Evolutionary conservation across 2,113 vertebrate genomes (phyloP).

Genomic region (Desmodus rotundus): DNA sequence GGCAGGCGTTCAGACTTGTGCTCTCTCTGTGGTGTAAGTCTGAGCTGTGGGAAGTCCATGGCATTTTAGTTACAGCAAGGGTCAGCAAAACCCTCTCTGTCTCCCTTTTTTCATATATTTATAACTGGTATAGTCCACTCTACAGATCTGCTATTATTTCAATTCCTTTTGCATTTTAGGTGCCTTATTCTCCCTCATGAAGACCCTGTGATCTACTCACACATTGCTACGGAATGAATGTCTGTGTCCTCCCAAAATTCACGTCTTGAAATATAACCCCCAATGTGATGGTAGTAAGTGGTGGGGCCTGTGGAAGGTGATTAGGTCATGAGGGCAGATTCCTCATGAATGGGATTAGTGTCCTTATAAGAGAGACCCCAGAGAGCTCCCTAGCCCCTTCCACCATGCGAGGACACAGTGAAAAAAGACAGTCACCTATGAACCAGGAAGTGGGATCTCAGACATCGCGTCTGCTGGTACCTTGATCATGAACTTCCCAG

Average conservation of each 20-base stretch:
- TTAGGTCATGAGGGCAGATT: background rate
- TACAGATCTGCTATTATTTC: background rate
- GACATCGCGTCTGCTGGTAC: background rate
- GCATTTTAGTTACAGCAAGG: fast-evolving
- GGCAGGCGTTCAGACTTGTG: too few species aligned
- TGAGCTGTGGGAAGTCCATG: too few species aligned
- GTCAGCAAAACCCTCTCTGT: background rate
- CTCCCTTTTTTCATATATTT: background rate
- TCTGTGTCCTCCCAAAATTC: background rate
- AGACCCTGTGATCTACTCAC: background rate
- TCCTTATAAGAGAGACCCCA: background rate
- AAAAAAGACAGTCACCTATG: background rate
- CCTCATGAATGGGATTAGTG: background rate
- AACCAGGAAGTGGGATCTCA: background rate
- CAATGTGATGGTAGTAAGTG: too few species aligned
- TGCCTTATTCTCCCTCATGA: background rate
- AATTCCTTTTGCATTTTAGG: background rate
- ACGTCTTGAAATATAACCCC: background rate
- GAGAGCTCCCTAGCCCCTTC: background rate
- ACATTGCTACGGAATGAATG: background rate
- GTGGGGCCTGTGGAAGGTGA: background rate
- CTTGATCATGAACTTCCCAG: background rate
- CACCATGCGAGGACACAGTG: background rate
- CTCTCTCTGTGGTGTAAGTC: too few species aligned
- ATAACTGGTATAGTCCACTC: background rate